Evolutionary conservation across 2,888 invertebrate species (phyloP), one percentile per base, ranked within the genome.

Genomic region (Nemotelus pantherinus): DNA sequence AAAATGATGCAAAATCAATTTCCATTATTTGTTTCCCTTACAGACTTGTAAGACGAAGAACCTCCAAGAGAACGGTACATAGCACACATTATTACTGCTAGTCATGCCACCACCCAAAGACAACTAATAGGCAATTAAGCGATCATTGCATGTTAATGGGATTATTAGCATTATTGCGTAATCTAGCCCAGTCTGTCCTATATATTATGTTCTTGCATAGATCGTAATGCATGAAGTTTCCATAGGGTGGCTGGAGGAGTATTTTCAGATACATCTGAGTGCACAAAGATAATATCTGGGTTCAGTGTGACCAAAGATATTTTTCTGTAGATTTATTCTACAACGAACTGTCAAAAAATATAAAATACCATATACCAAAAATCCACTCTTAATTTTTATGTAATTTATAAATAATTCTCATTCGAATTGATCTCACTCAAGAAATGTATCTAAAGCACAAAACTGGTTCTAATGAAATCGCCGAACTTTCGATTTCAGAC

Each of bases 61-160:
- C 41, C 43, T 25, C 25, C 39, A 9, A 9, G 53, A 6, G 10
- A 68, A 68, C 53, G 68, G 68, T 53, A 68, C 68, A 50, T 7
- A 25, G 0, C 25, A 25, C 25, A 25, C 25, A 25, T 25, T 25
- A 25, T 25, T 25, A 25, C 25, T 25, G 25, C 25, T 25, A 25
- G 25, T 25, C 25, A 25, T 25, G 25, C 25, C 25, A 25, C 25
- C 25, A 25, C 41, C 48, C 50, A 4, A 39, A 48, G 43, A 41
- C 55, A 48, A 48, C 70, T 39, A 70, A 25, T 25, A 25, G 25
- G 53, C 70, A 50, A 70, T 55, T 70, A 2, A 70, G 43, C 55
- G 55, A 70, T 70, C 70, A 53, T 70, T 55, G 53, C 70, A 70
- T 70, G 47, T 70, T 70, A 70, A 70, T 70, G 55, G 70, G 70